These are phyloP conservation scores for Pangasianodon gigas DNA, from an alignment of 2,113 vertebrate genomes.

Conservation along the genomic window DNA sequence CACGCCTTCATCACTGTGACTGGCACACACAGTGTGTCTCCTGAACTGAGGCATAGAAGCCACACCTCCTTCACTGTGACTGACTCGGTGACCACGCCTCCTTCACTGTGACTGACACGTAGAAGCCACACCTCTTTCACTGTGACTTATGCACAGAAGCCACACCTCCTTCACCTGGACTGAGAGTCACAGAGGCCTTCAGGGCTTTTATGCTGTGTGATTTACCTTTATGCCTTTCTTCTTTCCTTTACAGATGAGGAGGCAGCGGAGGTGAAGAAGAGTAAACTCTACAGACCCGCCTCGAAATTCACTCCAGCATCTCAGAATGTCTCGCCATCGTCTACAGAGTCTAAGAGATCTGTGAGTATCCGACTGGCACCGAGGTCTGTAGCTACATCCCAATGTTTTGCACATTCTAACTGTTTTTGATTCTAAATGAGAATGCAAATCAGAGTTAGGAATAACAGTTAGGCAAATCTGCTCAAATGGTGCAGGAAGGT, in stretches of 20 bases:
- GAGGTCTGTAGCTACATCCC: background rate
- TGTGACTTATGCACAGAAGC: background rate
- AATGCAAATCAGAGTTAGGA: background rate
- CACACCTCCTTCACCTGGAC: background rate
- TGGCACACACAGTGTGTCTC: no score
- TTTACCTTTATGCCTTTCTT: background rate
- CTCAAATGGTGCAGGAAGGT: background rate
- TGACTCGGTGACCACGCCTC: background rate
- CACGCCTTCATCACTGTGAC: background rate
- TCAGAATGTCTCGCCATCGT: slow-evolving; percentile 62
- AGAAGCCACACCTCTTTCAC: background rate
- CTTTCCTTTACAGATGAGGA: slow-evolving; percentile 69
- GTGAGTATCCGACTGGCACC: slow-evolving; percentile 61
- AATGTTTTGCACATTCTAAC: background rate
- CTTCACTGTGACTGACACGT: background rate
- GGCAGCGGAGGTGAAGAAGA: slow-evolving; percentile 72
- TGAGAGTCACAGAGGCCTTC: background rate
- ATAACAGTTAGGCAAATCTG: background rate
- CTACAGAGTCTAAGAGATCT: slow-evolving; percentile 67
- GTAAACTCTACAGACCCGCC: slow-evolving; percentile 74
- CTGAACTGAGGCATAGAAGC: background rate
- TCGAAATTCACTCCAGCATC: slow-evolving; percentile 66
- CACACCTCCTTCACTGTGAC: background rate
- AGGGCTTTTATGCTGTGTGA: background rate
- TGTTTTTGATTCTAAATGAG: no score